Evolutionary conservation across 2,797 vertebrate species (phyloP).

Genomic region (Philypnodon macrostomus): DNA sequence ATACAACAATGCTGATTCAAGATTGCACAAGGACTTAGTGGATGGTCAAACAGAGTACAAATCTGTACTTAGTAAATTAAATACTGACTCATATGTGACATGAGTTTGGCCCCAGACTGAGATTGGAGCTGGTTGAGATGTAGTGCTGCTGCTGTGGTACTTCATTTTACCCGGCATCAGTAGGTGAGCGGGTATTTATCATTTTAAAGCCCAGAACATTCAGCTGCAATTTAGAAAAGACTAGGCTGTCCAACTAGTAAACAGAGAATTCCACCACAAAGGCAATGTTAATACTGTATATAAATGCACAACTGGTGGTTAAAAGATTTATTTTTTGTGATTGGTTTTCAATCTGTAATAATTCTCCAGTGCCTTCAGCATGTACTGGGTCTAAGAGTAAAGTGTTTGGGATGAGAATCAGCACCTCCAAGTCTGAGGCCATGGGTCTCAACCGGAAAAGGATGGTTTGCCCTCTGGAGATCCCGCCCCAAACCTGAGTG

Average conservation of each 20-base stretch:
- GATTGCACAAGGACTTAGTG: slow-evolving; percentile 27
- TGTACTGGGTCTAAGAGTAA: too few relatives aligned
- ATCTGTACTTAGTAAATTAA: slow-evolving; percentile 60
- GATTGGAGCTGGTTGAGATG: not conserved
- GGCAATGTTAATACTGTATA: too few relatives aligned
- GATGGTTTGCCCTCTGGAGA: too few relatives aligned
- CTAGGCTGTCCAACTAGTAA: slow-evolving; percentile 8
- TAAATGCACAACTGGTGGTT: too few relatives aligned
- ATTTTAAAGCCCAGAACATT: slow-evolving; percentile 26
- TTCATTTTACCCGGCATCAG: slow-evolving; percentile 33
- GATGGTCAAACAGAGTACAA: slow-evolving; percentile 29
- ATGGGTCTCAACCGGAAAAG: too few relatives aligned
- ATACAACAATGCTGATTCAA: slow-evolving; percentile 41
- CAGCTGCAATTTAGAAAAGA: slow-evolving; percentile 32
- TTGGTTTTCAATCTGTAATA: too few relatives aligned
- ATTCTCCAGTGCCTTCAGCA: too few relatives aligned
- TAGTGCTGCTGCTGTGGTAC: slow-evolving; percentile 2
- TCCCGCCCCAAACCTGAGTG: too few relatives aligned
- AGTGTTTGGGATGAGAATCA: too few relatives aligned
- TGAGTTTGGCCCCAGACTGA: slow-evolving; percentile 27
- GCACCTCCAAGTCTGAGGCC: too few relatives aligned
- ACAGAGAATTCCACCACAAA: not conserved
- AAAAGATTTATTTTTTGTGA: too few relatives aligned
- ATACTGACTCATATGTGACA: slow-evolving; percentile 54
- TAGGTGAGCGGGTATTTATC: slow-evolving; percentile 43